A percentile compares a stretch with the other conserved stretches of the same genome.
These are phyloP conservation scores for Itoplectis maculator DNA, from an alignment of 2,888 invertebrate species.

Conservation along the genomic window DNA sequence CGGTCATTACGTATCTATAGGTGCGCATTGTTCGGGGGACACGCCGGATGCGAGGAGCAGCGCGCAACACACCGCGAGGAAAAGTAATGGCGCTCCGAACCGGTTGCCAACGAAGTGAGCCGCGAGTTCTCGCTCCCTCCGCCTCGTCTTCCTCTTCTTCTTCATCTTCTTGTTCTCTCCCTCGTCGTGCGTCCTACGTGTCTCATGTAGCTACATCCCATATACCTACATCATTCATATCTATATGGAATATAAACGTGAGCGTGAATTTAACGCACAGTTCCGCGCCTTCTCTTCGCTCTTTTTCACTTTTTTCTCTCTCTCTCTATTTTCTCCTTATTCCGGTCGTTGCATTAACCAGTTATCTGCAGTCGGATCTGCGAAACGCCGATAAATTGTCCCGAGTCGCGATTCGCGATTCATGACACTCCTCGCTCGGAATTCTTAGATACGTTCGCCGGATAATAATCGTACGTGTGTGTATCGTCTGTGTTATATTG, in stretches of 20 bases:
- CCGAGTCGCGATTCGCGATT: conserved; percentile 33
- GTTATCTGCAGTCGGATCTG: conserved; percentile 46
- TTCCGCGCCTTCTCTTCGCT: conserved; percentile 16
- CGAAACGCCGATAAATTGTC: conserved; percentile 48
- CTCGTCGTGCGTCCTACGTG: conserved; percentile 2
- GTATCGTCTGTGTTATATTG: no score
- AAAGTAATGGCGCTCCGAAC: conserved; percentile 77
- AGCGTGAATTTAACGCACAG: conserved; percentile 24
- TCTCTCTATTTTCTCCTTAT: conserved; percentile 7
- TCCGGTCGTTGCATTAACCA: conserved; percentile 28
- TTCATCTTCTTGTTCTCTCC: conserved; percentile 33
- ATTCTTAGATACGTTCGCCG: conserved; percentile 39
- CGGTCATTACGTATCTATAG: conserved; percentile 78
- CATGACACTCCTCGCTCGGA: conserved; percentile 46
- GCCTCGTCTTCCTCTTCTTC: conserved; percentile 24
- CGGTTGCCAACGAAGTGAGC: conserved; percentile 70
- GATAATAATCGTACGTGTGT: no score
- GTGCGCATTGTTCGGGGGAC: conserved; percentile 77
- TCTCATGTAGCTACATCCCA: conserved; percentile 9
- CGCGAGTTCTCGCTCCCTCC: conserved; percentile 32
- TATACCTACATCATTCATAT: conserved; percentile 5
- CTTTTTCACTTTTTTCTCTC: conserved; percentile 15
- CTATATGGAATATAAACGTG: conserved; percentile 11
- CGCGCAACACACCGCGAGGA: no score
- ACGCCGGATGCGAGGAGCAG: conserved; percentile 73